phyloP scores from a whole-genome alignment of 2,888 invertebrate genomes.

The Molorchus minor region DNA sequence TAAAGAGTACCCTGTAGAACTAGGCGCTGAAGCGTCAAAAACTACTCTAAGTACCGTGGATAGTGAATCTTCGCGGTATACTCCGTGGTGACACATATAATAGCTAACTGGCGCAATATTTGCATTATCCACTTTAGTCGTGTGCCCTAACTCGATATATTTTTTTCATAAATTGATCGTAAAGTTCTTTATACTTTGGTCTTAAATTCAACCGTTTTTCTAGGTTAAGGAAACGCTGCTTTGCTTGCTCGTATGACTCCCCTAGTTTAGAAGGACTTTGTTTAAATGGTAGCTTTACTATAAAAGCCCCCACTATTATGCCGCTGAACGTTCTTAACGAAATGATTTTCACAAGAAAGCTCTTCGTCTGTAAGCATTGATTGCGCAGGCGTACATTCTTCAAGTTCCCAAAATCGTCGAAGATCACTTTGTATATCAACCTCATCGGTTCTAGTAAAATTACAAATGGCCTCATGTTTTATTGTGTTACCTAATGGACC shows the following conservation, averaged over 20 bases:
- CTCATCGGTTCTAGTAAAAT: constrained; percentile 1
- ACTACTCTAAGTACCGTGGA: constrained; percentile 7
- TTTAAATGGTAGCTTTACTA: constrained; percentile 18
- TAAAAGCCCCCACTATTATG: not conserved
- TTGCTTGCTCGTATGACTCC: constrained; percentile 14
- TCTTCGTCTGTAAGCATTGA: constrained; percentile 7
- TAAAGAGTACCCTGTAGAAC: constrained; percentile 11
- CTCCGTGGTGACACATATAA: constrained; percentile 8
- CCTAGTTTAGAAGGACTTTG: constrained; percentile 1
- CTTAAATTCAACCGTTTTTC: not conserved
- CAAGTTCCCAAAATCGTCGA: constrained; percentile 13
- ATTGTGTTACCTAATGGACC: constrained; percentile 7
- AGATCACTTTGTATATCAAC: constrained; percentile 7
- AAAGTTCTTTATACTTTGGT: constrained; percentile 1
- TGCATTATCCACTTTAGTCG: not conserved
- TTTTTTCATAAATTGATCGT: not conserved
- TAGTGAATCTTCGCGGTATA: constrained; percentile 13
- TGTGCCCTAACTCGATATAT: constrained; percentile 14
- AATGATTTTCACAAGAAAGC: constrained; percentile 15
- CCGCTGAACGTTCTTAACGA: not conserved
- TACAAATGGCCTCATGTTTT: not conserved
- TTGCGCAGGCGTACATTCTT: not conserved
- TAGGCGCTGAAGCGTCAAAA: constrained; percentile 14
- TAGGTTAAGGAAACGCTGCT: constrained; percentile 5
- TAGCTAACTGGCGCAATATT: not conserved